A percentile compares a stretch with the other conserved stretches of the same genome.
Evolutionary conservation across 2,888 invertebrate genomes (phyloP).

Genomic region (Autographa gamma): DNA sequence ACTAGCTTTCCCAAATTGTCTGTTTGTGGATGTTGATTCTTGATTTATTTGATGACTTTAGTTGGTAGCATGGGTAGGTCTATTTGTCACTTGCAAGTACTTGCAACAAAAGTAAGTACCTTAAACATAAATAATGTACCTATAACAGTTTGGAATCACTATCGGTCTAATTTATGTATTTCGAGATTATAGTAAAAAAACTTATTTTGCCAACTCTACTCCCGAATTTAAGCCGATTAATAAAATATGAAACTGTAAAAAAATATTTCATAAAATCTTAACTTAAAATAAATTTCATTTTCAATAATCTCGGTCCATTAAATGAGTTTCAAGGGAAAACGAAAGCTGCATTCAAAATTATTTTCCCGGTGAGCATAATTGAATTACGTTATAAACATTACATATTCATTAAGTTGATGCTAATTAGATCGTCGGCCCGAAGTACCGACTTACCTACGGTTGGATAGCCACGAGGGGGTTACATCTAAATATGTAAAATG

Average conservation of each 20-base stretch:
- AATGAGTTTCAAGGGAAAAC: slow-evolving; percentile 18
- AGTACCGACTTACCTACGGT: slow-evolving; percentile 23
- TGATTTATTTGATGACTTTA: no score
- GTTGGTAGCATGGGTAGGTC: no score
- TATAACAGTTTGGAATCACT: no score
- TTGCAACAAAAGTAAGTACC: no score
- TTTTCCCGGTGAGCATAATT: slow-evolving; percentile 66
- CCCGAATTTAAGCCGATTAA: no score
- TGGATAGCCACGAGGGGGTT: slow-evolving; percentile 16
- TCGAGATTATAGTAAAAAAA: no score
- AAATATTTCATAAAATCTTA: no score
- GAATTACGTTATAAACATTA: slow-evolving; percentile 70
- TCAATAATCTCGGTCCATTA: not conserved
- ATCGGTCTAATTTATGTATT: no score
- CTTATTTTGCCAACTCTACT: no score
- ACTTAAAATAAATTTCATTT: not conserved
- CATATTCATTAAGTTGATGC: slow-evolving; percentile 76
- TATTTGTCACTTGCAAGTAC: no score
- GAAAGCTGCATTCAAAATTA: slow-evolving; percentile 62
- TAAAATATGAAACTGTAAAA: no score
- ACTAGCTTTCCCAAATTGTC: slow-evolving; percentile 10
- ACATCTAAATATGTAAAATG: slow-evolving; percentile 56
- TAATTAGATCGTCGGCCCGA: slow-evolving; percentile 66
- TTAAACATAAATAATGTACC: no score
- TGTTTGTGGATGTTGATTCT: slow-evolving; percentile 8